These are phyloP conservation scores for Seriola dumerili DNA, from an alignment of 2,113 vertebrate species.

Conservation along the genomic window DNA sequence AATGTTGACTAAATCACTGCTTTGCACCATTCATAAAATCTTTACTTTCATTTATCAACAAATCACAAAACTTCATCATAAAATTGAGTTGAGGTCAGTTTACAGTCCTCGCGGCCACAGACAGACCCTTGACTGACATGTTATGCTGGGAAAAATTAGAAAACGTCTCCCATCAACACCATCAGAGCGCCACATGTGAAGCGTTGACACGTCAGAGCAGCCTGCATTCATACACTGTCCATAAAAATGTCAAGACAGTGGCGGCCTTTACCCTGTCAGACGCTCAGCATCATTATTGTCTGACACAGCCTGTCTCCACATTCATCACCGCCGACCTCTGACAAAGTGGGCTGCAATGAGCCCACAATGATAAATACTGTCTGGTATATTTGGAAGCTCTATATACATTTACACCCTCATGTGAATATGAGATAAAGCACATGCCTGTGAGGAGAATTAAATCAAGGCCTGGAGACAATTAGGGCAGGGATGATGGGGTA, in stretches of 20 bases:
- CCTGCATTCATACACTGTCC: conserved; percentile 30
- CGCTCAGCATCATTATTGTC: conserved; percentile 40
- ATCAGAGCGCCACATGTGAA: conserved; percentile 31
- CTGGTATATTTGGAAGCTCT: conserved; percentile 6
- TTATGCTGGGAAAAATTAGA: background rate
- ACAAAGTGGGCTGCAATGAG: conserved; percentile 14
- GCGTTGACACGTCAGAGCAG: conserved; percentile 30
- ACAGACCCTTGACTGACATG: conserved; percentile 22
- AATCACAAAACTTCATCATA: conserved; percentile 8
- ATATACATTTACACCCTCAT: conserved; percentile 23
- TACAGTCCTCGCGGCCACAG: background rate
- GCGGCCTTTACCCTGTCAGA: conserved; percentile 48
- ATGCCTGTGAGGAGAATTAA: conserved; percentile 27
- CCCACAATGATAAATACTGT: conserved; percentile 21
- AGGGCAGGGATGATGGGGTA: conserved; percentile 35
- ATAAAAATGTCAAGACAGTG: conserved; percentile 54
- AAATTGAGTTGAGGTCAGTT: conserved; percentile 25
- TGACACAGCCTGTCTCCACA: conserved; percentile 44
- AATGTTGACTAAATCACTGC: conserved; percentile 10
- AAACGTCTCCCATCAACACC: conserved; percentile 15
- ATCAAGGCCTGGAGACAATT: conserved; percentile 70
- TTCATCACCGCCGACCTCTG: conserved; percentile 31
- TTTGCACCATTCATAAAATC: conserved; percentile 46
- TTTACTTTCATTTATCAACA: conserved; percentile 17
- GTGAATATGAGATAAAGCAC: conserved; percentile 39